Percentiles rank a stretch among this genome's conserved stretches.
Conservation (phyloP, 2,888 invertebrate genomes). For the Mythimna ferrago region DNA sequence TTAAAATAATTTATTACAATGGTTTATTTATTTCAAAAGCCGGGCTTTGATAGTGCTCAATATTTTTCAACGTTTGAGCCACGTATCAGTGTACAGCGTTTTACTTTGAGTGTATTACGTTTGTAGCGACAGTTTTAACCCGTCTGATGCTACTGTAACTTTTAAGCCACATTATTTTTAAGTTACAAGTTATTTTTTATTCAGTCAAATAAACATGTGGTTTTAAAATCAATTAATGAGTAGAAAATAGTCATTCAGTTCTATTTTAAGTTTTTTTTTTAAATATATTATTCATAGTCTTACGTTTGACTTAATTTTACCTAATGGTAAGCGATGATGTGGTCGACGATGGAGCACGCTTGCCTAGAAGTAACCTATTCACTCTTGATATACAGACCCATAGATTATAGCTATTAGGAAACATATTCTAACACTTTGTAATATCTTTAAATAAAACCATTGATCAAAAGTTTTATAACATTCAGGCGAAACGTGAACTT, state of each 20-base stretch:
- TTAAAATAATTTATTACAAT: not conserved
- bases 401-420: too few species aligned
- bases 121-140: conserved; percentile 4
- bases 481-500: not conserved
- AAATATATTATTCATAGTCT: too few species aligned
- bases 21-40: not conserved
- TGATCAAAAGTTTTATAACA: conserved; percentile 7
- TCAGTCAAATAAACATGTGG: not conserved
- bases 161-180: not conserved
- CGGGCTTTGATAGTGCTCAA: not conserved
- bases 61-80: too few species aligned
- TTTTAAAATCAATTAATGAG: not conserved
- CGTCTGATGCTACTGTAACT: too few species aligned
- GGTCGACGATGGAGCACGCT: too few species aligned
- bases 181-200: not conserved
- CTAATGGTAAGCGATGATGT: too few species aligned
- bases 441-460: not conserved
- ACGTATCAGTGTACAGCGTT: not conserved
- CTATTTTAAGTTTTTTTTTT: not conserved
- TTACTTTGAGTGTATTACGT: not conserved
- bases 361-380: too few species aligned
- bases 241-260: not conserved
- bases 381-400: too few species aligned
- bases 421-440: not conserved
- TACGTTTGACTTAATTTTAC: too few species aligned